These are phyloP conservation scores for Drosophila nannoptera DNA, from an alignment of 1,140 invertebrate species.

Conservation along the genomic window DNA sequence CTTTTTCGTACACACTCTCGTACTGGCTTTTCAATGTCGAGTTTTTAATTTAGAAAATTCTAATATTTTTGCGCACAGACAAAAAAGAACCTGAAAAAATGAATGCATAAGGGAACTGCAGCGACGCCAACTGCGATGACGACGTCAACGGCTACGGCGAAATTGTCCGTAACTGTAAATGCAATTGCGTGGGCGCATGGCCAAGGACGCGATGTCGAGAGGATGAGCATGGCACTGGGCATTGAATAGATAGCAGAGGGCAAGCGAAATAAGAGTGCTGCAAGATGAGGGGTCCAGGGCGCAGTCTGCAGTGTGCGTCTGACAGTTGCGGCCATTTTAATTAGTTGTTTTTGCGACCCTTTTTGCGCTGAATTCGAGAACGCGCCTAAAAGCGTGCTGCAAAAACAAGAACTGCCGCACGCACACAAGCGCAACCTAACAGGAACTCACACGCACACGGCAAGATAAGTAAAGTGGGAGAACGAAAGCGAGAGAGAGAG, in stretches of 20 bases:
- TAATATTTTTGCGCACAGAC: neutral
- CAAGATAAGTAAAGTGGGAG: too few relatives aligned
- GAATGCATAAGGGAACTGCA: neutral
- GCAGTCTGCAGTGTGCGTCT: slow-evolving; percentile 11
- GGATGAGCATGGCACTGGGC: slow-evolving; percentile 3
- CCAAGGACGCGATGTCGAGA: slow-evolving; percentile 25
- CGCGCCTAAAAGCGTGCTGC: slow-evolving; percentile 46
- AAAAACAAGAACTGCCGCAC: slow-evolving; percentile 37
- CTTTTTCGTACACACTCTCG: too few relatives aligned
- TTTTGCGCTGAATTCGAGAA: slow-evolving; percentile 13
- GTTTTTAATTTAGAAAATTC: too few relatives aligned
- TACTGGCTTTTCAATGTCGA: too few relatives aligned
- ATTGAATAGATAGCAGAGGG: neutral
- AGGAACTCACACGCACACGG: slow-evolving; percentile 18
- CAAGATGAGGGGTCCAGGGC: neutral
- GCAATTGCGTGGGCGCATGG: slow-evolving; percentile 46
- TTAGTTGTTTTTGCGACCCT: slow-evolving; percentile 32
- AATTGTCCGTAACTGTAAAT: slow-evolving; percentile 11
- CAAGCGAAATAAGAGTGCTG: neutral
- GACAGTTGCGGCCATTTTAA: slow-evolving; percentile 40
- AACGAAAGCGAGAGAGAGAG: too few relatives aligned
- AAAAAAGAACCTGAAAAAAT: neutral
- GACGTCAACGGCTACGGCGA: neutral
- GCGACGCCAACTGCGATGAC: neutral
- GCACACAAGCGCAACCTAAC: slow-evolving; percentile 22